Base-by-base conservation (phyloP, 2,113 vertebrate species). In the Trinectes maculatus region DNA sequence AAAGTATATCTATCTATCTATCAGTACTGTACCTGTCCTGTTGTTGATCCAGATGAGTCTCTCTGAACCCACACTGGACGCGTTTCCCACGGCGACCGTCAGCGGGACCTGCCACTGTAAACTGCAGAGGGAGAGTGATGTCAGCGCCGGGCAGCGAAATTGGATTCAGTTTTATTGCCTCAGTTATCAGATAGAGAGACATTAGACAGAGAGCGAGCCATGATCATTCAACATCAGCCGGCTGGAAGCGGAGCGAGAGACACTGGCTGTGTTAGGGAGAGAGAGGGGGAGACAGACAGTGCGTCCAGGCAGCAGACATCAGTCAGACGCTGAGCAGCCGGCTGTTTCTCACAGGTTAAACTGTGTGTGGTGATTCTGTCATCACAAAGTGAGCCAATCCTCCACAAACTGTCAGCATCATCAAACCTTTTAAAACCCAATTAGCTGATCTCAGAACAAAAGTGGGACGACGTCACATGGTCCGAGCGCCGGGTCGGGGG, bases 31-130 rank as follows among this genome's bases (percentile, higher is more conserved):
- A 98, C 98, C 98, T 94, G 96, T 95, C 92, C 91, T 95, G 91
- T 98, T 99, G 91, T 94, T 95, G 92, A 99, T 94, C 97, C 98
- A 99, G 91, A 99, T 94, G 92, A 98, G 95, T 83, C 90, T 91
- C 89, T 98, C 95, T 75, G 92, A 79, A 80, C 94, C 93, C 75
- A 95, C 90, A 65, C 92, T 82, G 80, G 93, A 96, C 64, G 89
- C 86, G 87, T 99, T 99, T 93, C 98, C 97, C 85, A 96, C 90
- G 39, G 95, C 93, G 70, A 99, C 93, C 40, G 96, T 97, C 92
- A 99, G 87, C 56, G 96, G 98, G 67, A 99, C 94, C 90, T 96
- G 95, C 97, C 98, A 99, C 90, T 94, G 94, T 80, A 95, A 95
- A 90, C 97, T 99, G 84, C 60, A 93, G 92, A 91, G 76, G 44